phyloP scores from a whole-genome alignment of 2,113 vertebrate genomes.

The Edolisoma coerulescens region DNA sequence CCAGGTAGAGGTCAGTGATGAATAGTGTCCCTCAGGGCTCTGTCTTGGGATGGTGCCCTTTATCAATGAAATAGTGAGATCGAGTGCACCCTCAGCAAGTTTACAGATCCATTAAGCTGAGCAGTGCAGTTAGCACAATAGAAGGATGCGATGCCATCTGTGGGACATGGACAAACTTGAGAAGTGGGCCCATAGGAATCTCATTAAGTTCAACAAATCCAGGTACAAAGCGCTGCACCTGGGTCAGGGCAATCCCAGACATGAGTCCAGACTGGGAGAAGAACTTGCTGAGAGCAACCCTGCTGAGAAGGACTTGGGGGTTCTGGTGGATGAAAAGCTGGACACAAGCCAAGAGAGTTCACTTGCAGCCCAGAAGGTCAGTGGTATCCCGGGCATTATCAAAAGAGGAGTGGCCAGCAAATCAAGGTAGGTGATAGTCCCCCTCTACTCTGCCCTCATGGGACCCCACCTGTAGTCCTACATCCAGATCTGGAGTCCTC shows the following conservation, averaged over 20 bases:
- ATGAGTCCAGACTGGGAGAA: neutral
- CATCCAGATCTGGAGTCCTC: neutral
- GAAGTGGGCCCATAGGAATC: neutral
- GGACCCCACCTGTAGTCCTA: neutral
- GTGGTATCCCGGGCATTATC: neutral
- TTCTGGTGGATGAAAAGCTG: neutral
- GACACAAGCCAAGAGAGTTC: too few species aligned
- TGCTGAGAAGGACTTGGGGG: neutral
- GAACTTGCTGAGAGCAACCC: neutral
- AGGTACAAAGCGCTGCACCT: neutral
- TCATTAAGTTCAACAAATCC: neutral
- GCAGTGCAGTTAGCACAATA: neutral
- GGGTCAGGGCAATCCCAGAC: neutral
- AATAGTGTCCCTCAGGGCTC: neutral
- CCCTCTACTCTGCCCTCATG: neutral
- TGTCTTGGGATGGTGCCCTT: neutral
- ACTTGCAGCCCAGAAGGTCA: neutral
- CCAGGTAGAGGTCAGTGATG: neutral
- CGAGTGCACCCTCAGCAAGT: neutral
- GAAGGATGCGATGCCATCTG: neutral
- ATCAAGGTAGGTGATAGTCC: neutral
- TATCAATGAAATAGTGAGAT: neutral
- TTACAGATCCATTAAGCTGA: neutral
- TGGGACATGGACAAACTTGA: neutral
- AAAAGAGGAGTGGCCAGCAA: neutral